phyloP scores from a whole-genome alignment of 2,888 invertebrate species.

The Pherbina coryleti region DNA sequence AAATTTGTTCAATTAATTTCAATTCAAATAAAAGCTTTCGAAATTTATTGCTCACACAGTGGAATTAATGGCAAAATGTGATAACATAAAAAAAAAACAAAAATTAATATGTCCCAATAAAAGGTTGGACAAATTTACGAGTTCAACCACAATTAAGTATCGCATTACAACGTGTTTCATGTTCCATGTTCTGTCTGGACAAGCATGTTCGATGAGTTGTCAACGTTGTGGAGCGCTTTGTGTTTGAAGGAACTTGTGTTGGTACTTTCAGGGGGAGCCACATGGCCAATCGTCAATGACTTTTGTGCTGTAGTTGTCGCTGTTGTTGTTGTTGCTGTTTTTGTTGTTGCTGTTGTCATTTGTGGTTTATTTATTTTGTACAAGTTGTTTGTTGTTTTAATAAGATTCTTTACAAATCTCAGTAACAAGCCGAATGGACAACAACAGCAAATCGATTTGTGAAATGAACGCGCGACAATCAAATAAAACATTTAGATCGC shows the following conservation, averaged over 20 bases:
- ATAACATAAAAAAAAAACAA: conserved; percentile 16
- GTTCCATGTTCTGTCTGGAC: conserved; percentile 36
- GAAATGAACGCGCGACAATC: conserved; percentile 49
- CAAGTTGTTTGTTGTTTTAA: conserved; percentile 1
- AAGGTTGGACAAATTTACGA: conserved; percentile 64
- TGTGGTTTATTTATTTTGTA: conserved; percentile 20
- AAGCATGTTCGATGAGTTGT: conserved; percentile 67
- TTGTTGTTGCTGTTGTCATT: background rate
- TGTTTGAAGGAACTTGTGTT: background rate
- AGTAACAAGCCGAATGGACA: conserved; percentile 26
- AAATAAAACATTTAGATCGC: conserved; percentile 64
- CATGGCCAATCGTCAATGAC: background rate
- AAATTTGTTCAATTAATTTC: too few relatives aligned
- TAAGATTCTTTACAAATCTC: background rate
- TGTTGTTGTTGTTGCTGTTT: background rate
- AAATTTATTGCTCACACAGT: too few relatives aligned
- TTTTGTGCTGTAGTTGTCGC: conserved; percentile 4
- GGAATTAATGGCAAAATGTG: too few relatives aligned
- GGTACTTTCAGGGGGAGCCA: background rate
- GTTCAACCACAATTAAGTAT: conserved; percentile 68
- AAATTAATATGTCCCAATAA: conserved; percentile 54
- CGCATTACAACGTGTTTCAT: conserved; percentile 67
- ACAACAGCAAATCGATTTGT: conserved; percentile 33
- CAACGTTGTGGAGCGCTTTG: conserved; percentile 45
- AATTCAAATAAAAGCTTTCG: too few relatives aligned